Base-by-base conservation (phyloP, 2,888 invertebrate species). In the Temnothorax ravouxi region DNA sequence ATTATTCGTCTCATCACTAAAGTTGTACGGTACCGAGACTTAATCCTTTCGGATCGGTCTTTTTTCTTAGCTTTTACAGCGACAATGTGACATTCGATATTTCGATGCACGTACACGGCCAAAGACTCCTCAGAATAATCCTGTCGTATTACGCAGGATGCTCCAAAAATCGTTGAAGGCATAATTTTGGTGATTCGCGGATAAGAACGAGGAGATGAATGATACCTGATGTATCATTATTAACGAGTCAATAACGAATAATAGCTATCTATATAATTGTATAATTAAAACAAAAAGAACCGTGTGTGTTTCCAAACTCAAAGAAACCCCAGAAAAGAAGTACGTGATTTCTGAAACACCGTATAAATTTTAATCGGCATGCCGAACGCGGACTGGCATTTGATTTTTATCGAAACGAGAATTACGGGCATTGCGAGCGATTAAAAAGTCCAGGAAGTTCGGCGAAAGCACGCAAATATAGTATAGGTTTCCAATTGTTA, bases 1-100 rank as follows among this genome's bases (percentile, higher is more conserved):
- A 91, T 84, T 93, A 91, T 87, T 88, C 91, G 79, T 86, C 91
- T 69, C 92, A 91, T 75, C 91, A 92, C 88, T 93, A 88, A 92
- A 38, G 25, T 72, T 85, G 66, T 54, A 83, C 85, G 86, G 86
- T 90, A 87, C 83, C 87, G 87, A 86, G 84, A 79, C 71, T 84
- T 69, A n/a, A 79, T 83, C 75, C 79, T 66, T 84, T 62, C 56
- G 29, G 15, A 61, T 56, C 52, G 47, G 41, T 38, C 54, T 56
- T n/a, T 34, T 52, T 69, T 38, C n/a, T 69, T 41, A 21, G n/a
- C 54, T n/a, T 1, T 67, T n/a, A 52, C 52, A 29, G 9, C 18
- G 38, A 41, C n/a, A 1, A 21, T 52, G 21, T 52, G 41, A 5
- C 21, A 52, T 61, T 75, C 18, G 15, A 62, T 52, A 9, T 59